Base-by-base conservation (phyloP, 2,888 invertebrate species). In the Lapara coniferarum region DNA sequence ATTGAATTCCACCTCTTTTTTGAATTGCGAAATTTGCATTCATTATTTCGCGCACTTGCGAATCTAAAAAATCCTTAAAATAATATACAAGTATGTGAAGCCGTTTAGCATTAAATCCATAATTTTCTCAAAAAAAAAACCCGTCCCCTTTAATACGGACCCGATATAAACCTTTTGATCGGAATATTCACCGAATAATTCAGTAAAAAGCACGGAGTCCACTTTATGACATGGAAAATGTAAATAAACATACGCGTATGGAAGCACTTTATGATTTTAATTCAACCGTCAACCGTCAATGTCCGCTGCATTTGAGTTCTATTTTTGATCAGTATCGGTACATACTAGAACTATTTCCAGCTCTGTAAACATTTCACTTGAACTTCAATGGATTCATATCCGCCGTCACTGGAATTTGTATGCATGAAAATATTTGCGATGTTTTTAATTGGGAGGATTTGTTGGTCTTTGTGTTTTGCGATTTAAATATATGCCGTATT, bases 261-360 rank as follows among this genome's bases (percentile, higher is more conserved):
- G 19, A 63, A 63, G 46, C 63, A 63, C 19, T 49, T 63, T 59
- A 63, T 63, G 46, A 49, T 63, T 63, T 49, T 49, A 55, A 63
- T 63, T 44, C 59, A 10, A 46, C 46, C 59, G 46, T 63, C 59
- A 46, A 63, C 59, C 68, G 51, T 14, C 63, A 69, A 55, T 63
- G 53, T 63, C 14, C 68, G 63, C 46, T 69, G n/a, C 52, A 37
- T 69, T 63, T 63, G 52, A 63, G 53, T 69, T 69, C 68, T 69
- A 69, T 59, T 63, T 68, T 59, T 46, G 63, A 53, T 63, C 52
- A 69, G 68, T 69, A 63, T 53, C 44, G 63, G 68, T 69, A 69
- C 63, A 44, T 59, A 53, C 68, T 59, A 51, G 51, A 59, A 53
- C 63, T 69, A 69, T 69, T 63, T 69, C 44, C 68, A 59, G 59